Base-by-base conservation (phyloP, 2,113 vertebrate species). In the Embiotoca jacksoni region DNA sequence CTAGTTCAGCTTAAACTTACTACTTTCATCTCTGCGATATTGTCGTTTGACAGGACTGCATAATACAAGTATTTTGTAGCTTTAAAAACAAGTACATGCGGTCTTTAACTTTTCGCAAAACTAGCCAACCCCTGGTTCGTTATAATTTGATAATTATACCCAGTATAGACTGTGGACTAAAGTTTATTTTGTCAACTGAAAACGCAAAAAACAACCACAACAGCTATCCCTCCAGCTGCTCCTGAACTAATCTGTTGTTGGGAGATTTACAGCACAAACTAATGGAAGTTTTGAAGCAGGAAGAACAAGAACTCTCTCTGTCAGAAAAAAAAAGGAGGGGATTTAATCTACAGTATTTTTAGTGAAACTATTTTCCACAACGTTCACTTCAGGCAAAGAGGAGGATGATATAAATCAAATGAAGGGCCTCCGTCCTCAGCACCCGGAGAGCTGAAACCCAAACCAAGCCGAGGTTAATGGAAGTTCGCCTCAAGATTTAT, bases 401-500 rank as follows among this genome's bases (percentile, higher is more conserved):
- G 78, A 92, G 85, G 83, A 83, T 36, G 76, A 71, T 82, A 93
- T 93, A 92, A 93, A 94, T 93, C 91, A 91, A 73, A 80, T 58
- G 55, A 79, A 89, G 88, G 83, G 77, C 79, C 82, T 79, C 75
- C 61, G 2, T 91, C 84, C 88, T 82, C 72, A 3, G 83, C 76
- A 85, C 83, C 85, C 39, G 23, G 50, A 73, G 85, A 75, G 63
- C 62, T 63, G 86, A 88, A 94, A 94, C 78, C 72, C 75, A 90
- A 93, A 92, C 90, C 84, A 75, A 81, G 80, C 36, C 11, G 70
- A 83, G 93, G 92, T 94, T 92, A 93, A 91, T 90, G 88, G 81
- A 89, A 94, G 92, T 94, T 92, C 94, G 92, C 16, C 79, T 72
- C 81, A 71, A 93, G 92, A 94, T 94, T 94, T 93, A 93, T 94